Percentiles rank a stretch among this genome's conserved stretches.
These are phyloP conservation scores for Dromococcyx pavoninus DNA, from an alignment of 2,797 vertebrate species.

Conservation along the genomic window DNA sequence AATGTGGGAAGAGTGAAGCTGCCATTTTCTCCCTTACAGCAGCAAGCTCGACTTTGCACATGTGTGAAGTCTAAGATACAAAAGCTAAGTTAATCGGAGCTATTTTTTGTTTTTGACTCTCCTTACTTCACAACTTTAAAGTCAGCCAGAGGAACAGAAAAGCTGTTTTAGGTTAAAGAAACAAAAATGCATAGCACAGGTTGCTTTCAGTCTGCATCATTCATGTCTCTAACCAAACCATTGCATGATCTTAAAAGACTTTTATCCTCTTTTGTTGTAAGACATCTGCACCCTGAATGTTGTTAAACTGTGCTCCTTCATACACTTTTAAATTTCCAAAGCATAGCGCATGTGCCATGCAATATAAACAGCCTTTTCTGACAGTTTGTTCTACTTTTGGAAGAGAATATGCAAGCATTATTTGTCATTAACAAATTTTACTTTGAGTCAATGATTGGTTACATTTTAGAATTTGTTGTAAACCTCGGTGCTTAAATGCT, in stretches of 20 bases:
- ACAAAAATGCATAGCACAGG: not conserved
- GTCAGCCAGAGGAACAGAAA: not conserved
- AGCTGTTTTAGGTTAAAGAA: not conserved
- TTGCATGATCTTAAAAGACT: not conserved
- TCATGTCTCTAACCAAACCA: not conserved
- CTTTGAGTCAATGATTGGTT: not conserved
- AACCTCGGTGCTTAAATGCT: not conserved
- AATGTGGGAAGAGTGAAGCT: not conserved
- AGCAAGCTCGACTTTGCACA: not conserved
- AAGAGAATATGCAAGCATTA: not conserved
- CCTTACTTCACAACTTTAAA: not conserved
- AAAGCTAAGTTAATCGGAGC: not conserved
- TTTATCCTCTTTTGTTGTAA: not conserved
- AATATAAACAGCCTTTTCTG: not conserved
- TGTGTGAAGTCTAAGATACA: not conserved
- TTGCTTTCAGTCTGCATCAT: not conserved
- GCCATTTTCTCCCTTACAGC: not conserved
- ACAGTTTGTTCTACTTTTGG: not conserved
- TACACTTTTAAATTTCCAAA: not conserved
- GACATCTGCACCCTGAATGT: not conserved
- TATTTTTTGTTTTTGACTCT: not conserved
- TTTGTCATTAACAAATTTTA: not conserved
- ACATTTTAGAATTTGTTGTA: not conserved
- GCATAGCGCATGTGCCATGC: not conserved
- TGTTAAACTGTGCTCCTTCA: not conserved